Percentiles rank a stretch among this genome's conserved stretches.
These are phyloP conservation scores for Drosophila prolongata DNA, from an alignment of 2,888 invertebrate species.

Conservation along the genomic window DNA sequence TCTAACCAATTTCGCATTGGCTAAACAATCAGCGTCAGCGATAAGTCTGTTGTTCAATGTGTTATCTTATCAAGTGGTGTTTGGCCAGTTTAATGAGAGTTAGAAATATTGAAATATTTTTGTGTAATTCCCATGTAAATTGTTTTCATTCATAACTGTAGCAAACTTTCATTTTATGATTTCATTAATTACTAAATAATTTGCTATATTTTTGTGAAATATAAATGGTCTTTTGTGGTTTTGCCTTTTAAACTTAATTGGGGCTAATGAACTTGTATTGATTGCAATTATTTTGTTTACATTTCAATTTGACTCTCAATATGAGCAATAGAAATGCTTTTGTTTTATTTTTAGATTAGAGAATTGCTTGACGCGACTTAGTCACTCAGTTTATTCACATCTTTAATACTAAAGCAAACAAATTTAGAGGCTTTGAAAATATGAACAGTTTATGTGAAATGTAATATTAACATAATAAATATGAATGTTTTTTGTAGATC, in stretches of 20 bases:
- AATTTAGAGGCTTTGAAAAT: no score
- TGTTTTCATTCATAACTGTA: no score
- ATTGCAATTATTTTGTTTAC: neutral
- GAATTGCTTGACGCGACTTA: neutral
- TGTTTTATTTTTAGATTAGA: neutral
- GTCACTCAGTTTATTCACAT: neutral
- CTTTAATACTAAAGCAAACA: no score
- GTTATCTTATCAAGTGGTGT: slow-evolving; percentile 1
- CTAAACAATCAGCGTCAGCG: slow-evolving; percentile 2
- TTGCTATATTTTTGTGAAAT: no score
- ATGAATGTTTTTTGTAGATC: slow-evolving; percentile 85
- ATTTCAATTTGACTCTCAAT: neutral
- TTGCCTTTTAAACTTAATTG: no score
- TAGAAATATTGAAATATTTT: neutral
- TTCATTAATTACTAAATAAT: no score
- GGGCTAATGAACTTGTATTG: no score
- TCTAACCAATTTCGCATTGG: neutral
- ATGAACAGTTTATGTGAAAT: no score
- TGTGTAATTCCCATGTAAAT: neutral
- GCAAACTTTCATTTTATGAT: no score
- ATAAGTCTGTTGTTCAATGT: slow-evolving; percentile 10
- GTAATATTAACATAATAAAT: no score
- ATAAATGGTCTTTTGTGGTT: no score
- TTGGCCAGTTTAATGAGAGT: neutral
- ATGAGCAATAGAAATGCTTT: neutral